These are phyloP conservation scores for Temnothorax longispinosus DNA, from an alignment of 1,140 invertebrate species.

Conservation along the genomic window DNA sequence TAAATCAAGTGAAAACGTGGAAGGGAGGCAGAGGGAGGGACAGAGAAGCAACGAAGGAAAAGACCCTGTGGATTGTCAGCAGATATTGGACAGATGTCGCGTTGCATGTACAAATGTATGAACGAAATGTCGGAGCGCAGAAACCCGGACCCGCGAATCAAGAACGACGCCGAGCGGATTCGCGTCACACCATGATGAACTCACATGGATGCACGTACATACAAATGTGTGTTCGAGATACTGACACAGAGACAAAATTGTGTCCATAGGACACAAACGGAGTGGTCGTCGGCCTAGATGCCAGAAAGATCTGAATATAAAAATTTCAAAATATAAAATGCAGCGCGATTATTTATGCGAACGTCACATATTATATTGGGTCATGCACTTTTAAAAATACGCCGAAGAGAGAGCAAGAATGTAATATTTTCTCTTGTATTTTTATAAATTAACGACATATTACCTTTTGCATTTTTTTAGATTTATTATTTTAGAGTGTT, in stretches of 20 bases:
- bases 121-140: constrained; percentile 52
- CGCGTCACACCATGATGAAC: neutral
- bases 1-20: constrained; percentile 54
- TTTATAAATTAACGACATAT: neutral
- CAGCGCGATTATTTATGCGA: constrained; percentile 16
- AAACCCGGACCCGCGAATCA: constrained; percentile 62
- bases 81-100: constrained; percentile 74
- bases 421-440: neutral
- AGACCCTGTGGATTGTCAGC: constrained; percentile 13
- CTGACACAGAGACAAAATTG: constrained; percentile 8
- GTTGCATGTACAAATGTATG: constrained; percentile 66
- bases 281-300: neutral
- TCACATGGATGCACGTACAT: constrained; percentile 7
- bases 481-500: neutral
- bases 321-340: constrained; percentile 43
- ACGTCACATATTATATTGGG: neutral
- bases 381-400: constrained; percentile 29
- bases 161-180: constrained; percentile 40
- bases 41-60: neutral
- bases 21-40: neutral
- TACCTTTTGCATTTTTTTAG: neutral
- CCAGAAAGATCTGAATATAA: constrained; percentile 22
- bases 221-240: neutral
- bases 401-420: neutral
- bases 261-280: neutral